Evolutionary conservation across 2,888 invertebrate genomes (phyloP), one percentile per base, ranked within the genome.

Genomic region (Chelonus formosanus): DNA sequence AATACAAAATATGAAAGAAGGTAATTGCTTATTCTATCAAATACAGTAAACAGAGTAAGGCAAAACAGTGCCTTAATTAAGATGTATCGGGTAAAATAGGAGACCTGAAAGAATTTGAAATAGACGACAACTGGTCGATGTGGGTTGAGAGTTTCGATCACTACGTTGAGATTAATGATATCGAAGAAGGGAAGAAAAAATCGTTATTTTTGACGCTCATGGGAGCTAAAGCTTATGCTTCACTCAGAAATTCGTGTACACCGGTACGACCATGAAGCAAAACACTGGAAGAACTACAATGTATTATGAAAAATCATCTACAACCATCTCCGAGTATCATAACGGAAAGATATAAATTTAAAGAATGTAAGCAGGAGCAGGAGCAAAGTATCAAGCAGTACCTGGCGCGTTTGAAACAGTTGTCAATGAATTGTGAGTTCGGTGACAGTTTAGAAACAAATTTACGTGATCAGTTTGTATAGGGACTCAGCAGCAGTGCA

Each of bases 61-160:
- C n/a, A n/a, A n/a, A n/a, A n/a, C n/a, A n/a, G n/a, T n/a, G n/a
- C n/a, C n/a, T n/a, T n/a, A n/a, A n/a, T n/a, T n/a, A n/a, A n/a
- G n/a, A n/a, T n/a, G n/a, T n/a, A n/a, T n/a, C n/a, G 56, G 56
- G 20, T 10, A 47, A 35, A 7, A 67, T 62, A 40, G 62, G 58
- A 20, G 43, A 64, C 5, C 10, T 68, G 32, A 65, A 59, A 8
- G 63, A 65, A 59, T 65, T 68, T 47, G 45, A 54, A 40, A 10
- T 59, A 6, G 40, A 32, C 4, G 65, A 66, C n/a, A 63, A 69
- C 8, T 69, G 63, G 53, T 8, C 20, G 3, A 8, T 60, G 6
- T 69, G 63, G 67, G 44, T 47, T 3, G 67, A 70, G 8, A 55
- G 67, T 32, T 63, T 70, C 6, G 67, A 70, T 1, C 67, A 63